Base-by-base conservation (phyloP, 2,797 vertebrate genomes). In the Eulemur rubriventer region DNA sequence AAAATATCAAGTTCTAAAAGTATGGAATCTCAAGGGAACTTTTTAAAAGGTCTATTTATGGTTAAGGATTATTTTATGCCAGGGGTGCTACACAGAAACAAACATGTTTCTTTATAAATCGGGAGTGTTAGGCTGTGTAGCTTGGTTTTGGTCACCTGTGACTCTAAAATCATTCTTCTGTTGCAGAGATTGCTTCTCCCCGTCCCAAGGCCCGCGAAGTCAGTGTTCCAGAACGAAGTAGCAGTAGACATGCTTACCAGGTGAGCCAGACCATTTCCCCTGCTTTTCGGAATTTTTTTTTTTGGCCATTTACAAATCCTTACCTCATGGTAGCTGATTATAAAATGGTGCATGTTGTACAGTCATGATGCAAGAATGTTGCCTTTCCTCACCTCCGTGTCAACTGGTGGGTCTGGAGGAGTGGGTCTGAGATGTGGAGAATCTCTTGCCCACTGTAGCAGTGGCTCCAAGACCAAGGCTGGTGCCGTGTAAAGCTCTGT, bases 401-500 rank as follows among this genome's bases (percentile, higher is more conserved):
- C 79, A 13, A 2, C 1, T 0, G 43, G 30, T 24, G 2, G 2
- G 9, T 38, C 9, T 17, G 82, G 30, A 55, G 63, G n/a, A 24
- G 6, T 0, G 0, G 30, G 73, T 50, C 17, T 0, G 4, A 55
- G 48, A 35, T 13, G 6, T 0, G 0, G 3, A 17, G 26, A 0
- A 2, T 38, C 63, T 30, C 84, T 69, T 38, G 69, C 16, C n/a
- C 35, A 18, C 11, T 12, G 14, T 4, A 12, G 50, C 9, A 0
- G 18, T 4, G 35, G 35, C 76, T 43, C 12, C 11, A 33, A 9
- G 87, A 16, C 69, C n/a, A 67, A 12, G 50, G 38, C 67, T 26
- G 35, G 20, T 14, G 48, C 17, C 0, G 6, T 11, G 9, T 11
- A 4, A 4, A 26, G 41, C 61, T 48, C 22, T 11, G 33, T 10